Conservation (phyloP, 2,888 invertebrate genomes). For the Eristalis pertinax region DNA sequence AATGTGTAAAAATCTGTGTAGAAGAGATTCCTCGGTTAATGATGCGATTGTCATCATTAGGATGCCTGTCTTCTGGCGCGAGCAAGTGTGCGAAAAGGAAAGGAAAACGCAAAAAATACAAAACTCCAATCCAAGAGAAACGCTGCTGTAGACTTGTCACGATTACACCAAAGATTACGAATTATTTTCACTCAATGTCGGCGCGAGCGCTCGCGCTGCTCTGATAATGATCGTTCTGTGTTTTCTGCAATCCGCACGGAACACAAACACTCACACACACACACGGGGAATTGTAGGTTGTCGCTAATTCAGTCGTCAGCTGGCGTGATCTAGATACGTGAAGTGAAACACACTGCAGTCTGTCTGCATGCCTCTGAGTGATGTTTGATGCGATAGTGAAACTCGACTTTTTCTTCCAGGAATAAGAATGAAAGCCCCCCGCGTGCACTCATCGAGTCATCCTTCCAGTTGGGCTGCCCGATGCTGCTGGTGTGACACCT, state of each 20-base stretch:
- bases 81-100: not conserved
- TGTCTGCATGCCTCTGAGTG: conserved; percentile 5
- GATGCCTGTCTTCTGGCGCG: conserved; percentile 17
- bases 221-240: conserved; percentile 18
- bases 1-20: conserved; percentile 55
- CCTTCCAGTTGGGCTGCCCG: conserved; percentile 20
- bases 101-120: conserved; percentile 2
- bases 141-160: conserved; percentile 34
- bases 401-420: conserved; percentile 17
- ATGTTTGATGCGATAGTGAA: conserved; percentile 16
- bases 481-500: not conserved
- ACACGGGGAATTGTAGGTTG: conserved; percentile 58
- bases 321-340: conserved; percentile 46
- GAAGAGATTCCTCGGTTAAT: conserved; percentile 44
- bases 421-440: conserved; percentile 20
- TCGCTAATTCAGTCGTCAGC: conserved; percentile 42
- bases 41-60: conserved; percentile 62
- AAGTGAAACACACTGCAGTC: conserved; percentile 20
- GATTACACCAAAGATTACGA: conserved; percentile 46
- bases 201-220: not conserved
- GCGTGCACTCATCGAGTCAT: conserved; percentile 13
- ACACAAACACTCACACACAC: too few species aligned
- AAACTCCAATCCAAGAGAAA: conserved; percentile 39
- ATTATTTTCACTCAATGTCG: conserved; percentile 58
- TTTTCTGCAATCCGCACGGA: not conserved